Evolutionary conservation across 2,888 invertebrate species (phyloP).

Genomic region (Micoletzkya japonica): DNA sequence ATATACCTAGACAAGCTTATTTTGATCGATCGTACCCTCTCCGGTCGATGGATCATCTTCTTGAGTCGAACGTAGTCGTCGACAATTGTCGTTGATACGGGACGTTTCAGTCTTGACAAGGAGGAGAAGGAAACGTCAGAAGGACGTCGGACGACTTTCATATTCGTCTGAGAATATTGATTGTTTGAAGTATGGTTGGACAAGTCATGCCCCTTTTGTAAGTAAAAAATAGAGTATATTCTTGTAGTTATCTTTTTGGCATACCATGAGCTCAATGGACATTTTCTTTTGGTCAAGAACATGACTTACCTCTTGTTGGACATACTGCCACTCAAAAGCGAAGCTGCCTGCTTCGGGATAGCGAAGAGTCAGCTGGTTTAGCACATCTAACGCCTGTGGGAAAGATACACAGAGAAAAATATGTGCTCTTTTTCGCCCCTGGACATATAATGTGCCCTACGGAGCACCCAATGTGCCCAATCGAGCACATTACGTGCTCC

Average conservation of each 20-base stretch:
- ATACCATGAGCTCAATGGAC: too few species aligned
- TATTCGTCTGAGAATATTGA: background rate
- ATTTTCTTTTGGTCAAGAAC: too few species aligned
- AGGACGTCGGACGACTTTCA: background rate
- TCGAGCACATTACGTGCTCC: too few species aligned
- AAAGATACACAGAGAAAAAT: too few species aligned
- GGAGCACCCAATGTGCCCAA: too few species aligned
- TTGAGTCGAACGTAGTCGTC: conserved; percentile 18
- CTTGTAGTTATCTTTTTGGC: too few species aligned
- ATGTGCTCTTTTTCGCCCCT: too few species aligned
- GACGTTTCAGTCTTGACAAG: conserved; percentile 1
- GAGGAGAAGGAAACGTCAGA: conserved; percentile 7
- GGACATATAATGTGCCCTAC: too few species aligned
- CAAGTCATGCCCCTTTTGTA: too few species aligned
- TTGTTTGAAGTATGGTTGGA: too few species aligned
- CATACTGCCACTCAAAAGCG: conserved; percentile 24
- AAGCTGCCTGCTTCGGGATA: conserved; percentile 19
- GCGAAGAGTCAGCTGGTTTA: background rate
- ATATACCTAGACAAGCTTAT: too few species aligned
- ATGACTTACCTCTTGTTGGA: conserved; percentile 7
- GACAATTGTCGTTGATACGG: background rate
- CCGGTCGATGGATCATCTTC: conserved; percentile 24
- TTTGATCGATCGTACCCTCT: conserved; percentile 12
- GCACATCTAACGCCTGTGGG: conserved; percentile 12
- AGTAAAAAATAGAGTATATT: too few species aligned